Percentiles rank a stretch among this genome's conserved stretches.
Evolutionary conservation across 1,140 invertebrate genomes (phyloP).

Genomic region (Drosophila nasuta): DNA sequence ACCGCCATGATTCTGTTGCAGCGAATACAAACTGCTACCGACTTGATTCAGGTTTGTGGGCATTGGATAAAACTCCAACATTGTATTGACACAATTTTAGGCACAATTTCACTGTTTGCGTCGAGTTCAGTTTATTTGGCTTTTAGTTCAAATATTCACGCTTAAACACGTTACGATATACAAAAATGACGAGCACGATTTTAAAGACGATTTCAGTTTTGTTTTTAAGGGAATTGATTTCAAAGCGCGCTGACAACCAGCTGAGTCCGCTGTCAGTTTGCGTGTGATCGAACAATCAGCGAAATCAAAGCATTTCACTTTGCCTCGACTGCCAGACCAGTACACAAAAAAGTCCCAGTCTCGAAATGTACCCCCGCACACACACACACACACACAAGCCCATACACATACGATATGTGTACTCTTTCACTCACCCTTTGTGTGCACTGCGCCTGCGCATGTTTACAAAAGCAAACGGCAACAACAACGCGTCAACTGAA

Average conservation of each 20-base stretch:
- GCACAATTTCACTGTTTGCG: slow-evolving; percentile 12
- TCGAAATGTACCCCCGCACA: slow-evolving; percentile 69
- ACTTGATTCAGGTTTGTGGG: slow-evolving; percentile 84
- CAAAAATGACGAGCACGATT: neutral
- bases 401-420: slow-evolving; percentile 13
- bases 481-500: slow-evolving; percentile 36
- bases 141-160: slow-evolving; percentile 4
- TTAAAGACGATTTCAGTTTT: slow-evolving; percentile 2
- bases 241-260: slow-evolving; percentile 71
- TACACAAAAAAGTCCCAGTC: slow-evolving; percentile 59
- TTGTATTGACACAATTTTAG: slow-evolving; percentile 53
- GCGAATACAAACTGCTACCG: slow-evolving; percentile 77
- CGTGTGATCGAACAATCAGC: slow-evolving; percentile 82
- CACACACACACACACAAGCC: slow-evolving; percentile 17
- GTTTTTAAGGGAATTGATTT: neutral
- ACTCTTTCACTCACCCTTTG: slow-evolving; percentile 36
- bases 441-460: slow-evolving; percentile 69
- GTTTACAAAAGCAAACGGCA: slow-evolving; percentile 79
- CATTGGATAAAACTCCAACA: slow-evolving; percentile 85
- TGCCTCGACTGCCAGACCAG: slow-evolving; percentile 33
- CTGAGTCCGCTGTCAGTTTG: slow-evolving; percentile 82
- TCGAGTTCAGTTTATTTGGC: neutral
- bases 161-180: slow-evolving; percentile 2
- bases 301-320: slow-evolving; percentile 84
- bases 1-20: slow-evolving; percentile 82